Evolutionary conservation across 2,888 invertebrate species (phyloP).

Genomic region (Eupithecia pulchellata): DNA sequence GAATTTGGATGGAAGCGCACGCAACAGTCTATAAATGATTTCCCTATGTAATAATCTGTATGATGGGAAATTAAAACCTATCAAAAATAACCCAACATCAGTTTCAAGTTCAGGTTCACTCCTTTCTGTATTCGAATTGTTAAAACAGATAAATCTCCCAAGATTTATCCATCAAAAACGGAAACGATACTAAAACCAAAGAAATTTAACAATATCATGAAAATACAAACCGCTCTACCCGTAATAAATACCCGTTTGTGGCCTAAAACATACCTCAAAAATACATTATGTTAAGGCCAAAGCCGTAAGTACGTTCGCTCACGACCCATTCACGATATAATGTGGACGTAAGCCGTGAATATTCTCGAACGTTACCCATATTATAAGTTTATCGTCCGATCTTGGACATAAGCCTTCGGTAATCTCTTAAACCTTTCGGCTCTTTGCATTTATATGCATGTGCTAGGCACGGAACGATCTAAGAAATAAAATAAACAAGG

Average conservation of each 20-base stretch:
- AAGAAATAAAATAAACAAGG: background rate
- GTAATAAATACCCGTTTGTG: constrained; percentile 2
- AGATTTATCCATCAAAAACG: no score
- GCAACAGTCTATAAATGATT: no score
- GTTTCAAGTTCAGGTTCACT: no score
- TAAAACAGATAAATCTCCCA: no score
- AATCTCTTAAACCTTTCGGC: constrained; percentile 49
- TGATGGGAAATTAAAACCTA: no score
- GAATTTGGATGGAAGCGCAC: no score
- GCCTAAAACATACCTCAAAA: constrained; percentile 10
- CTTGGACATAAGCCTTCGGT: constrained; percentile 49
- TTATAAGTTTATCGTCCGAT: constrained; percentile 50
- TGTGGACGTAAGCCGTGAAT: constrained; percentile 41
- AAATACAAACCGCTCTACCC: background rate
- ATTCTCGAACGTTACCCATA: constrained; percentile 43
- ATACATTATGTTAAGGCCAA: constrained; percentile 18
- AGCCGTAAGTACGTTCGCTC: constrained; percentile 27
- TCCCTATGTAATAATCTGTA: no score
- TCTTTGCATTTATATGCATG: constrained; percentile 47
- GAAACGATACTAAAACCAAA: no score
- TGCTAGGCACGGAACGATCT: background rate
- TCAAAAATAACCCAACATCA: no score
- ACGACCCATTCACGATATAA: constrained; percentile 39
- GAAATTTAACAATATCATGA: background rate
- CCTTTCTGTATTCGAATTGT: no score